Evolutionary conservation across 2,888 invertebrate genomes (phyloP).

Genomic region (Zootermopsis nevadensis): DNA sequence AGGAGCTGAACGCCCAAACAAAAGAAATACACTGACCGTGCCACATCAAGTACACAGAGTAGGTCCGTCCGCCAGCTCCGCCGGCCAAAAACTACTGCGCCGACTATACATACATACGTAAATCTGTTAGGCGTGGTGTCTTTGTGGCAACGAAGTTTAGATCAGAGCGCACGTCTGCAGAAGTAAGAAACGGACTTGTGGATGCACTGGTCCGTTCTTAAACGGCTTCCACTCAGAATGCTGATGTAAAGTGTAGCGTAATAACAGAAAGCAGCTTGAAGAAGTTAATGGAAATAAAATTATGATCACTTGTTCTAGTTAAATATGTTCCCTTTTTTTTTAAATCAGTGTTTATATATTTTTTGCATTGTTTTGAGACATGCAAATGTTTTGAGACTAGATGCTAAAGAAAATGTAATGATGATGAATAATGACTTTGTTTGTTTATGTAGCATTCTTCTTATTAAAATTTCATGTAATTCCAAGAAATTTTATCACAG

Average conservation of each 20-base stretch:
- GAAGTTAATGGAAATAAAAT: neutral
- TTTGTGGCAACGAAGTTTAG: neutral
- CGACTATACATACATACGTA: slow-evolving; percentile 26
- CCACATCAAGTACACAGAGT: no score
- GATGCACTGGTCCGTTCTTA: neutral
- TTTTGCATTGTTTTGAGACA: neutral
- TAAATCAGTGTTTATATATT: neutral
- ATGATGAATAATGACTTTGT: neutral
- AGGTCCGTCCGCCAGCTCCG: no score
- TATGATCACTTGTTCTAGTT: neutral
- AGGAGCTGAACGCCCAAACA: no score
- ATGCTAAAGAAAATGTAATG: neutral
- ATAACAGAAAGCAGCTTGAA: neutral
- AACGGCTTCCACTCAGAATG: no score
- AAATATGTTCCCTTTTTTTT: neutral
- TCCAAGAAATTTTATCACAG: slow-evolving; percentile 7
- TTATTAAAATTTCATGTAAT: neutral
- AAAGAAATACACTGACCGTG: no score
- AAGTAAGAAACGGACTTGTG: neutral
- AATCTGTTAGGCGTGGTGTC: neutral
- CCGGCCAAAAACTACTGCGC: no score
- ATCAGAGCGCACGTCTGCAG: neutral
- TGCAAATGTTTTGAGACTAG: neutral
- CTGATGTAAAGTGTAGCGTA: no score
- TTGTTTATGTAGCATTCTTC: neutral